A percentile compares a stretch with the other conserved stretches of the same genome.
Conservation (phyloP, 2,113 vertebrate species). For the Python bivittatus region DNA sequence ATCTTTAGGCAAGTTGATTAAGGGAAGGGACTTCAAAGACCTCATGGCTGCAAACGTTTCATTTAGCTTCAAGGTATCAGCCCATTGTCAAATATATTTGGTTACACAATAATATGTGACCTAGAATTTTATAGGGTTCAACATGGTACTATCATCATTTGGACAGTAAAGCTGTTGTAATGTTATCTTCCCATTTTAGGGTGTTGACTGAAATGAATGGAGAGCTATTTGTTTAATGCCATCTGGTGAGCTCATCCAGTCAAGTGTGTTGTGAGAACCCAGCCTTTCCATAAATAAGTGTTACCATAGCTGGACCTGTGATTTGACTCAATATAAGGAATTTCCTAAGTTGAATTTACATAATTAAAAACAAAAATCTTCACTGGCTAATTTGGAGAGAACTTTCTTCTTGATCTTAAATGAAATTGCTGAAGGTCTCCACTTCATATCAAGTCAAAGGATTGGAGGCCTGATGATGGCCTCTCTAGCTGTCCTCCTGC, state of each 20-base stretch:
- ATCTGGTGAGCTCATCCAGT: neutral
- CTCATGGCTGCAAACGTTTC: neutral
- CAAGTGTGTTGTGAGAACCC: neutral
- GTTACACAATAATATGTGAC: neutral
- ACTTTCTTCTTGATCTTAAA: neutral
- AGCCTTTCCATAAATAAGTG: neutral
- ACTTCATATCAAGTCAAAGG: neutral
- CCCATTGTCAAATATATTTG: neutral
- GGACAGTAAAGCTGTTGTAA: neutral
- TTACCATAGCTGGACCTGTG: neutral
- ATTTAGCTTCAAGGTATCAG: neutral
- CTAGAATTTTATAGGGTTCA: neutral
- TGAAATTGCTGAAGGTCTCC: neutral
- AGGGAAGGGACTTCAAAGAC: neutral
- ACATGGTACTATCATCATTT: neutral
- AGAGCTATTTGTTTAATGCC: neutral
- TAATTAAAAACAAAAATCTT: neutral
- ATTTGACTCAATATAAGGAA: neutral
- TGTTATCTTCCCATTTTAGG: neutral
- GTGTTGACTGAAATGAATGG: neutral
- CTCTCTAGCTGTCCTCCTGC: neutral
- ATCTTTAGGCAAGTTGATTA: neutral
- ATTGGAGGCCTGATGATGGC: neutral
- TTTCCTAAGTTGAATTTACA: neutral
- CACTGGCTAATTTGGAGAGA: neutral